Evolutionary conservation across 2,113 vertebrate genomes (phyloP).

Genomic region (Xiphorhynchus elegans): DNA sequence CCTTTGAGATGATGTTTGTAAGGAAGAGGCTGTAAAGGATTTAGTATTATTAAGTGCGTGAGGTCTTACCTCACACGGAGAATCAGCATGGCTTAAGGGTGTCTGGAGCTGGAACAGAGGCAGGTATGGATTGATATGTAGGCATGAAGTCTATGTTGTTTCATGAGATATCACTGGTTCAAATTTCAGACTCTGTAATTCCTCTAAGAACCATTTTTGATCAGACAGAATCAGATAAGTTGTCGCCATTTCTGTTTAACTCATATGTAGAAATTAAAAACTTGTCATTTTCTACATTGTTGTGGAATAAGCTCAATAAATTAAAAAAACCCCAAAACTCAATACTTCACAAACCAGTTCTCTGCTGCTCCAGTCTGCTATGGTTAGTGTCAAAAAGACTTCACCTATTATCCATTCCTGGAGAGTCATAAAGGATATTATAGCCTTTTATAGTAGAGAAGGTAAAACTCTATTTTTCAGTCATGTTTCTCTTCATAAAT

Average conservation of each 20-base stretch:
- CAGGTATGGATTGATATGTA: neutral
- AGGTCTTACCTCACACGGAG: neutral
- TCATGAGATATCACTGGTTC: neutral
- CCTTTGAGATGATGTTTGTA: neutral
- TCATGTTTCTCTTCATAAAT: neutral
- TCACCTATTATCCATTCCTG: neutral
- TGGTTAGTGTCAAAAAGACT: neutral
- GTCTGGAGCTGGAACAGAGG: neutral
- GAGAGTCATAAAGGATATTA: neutral
- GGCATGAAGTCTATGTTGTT: neutral
- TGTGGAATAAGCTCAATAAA: neutral
- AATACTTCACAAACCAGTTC: neutral
- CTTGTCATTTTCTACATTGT: neutral
- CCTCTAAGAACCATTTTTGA: neutral
- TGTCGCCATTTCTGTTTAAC: neutral
- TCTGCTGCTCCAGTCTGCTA: neutral
- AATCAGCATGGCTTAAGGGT: neutral
- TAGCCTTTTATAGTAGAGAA: neutral
- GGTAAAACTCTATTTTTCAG: neutral
- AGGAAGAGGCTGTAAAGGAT: neutral
- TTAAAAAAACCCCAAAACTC: neutral
- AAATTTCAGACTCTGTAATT: neutral
- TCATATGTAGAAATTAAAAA: conserved; percentile 1
- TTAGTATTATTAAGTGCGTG: neutral
- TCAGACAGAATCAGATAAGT: neutral